Evolutionary conservation across 2,888 invertebrate genomes (phyloP).

Genomic region (Phytoseiulus persimilis): DNA sequence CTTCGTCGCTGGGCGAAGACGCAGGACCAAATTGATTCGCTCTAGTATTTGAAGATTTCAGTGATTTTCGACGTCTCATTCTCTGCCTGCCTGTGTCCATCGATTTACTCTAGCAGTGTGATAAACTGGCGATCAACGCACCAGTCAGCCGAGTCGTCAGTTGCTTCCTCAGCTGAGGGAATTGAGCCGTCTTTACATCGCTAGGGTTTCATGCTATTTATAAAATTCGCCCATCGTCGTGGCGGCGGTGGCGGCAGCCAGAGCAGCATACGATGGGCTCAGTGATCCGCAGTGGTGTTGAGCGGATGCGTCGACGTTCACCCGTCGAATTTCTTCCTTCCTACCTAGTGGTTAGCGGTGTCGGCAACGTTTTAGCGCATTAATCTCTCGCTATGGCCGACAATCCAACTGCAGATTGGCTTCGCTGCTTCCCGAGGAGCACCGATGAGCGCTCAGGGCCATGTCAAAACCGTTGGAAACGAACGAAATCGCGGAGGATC

Average conservation of each 20-base stretch:
- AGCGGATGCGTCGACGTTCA: background rate
- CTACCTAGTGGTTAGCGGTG: slow-evolving; percentile 5
- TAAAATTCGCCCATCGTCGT: background rate
- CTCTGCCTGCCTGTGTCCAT: background rate
- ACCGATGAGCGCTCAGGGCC: background rate
- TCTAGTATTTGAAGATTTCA: background rate
- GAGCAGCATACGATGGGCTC: background rate
- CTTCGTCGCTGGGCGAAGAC: background rate
- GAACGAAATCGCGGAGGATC: no score
- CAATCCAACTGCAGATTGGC: background rate
- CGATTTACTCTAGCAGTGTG: background rate
- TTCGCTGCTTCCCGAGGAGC: background rate
- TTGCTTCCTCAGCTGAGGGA: background rate
- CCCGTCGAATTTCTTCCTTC: background rate
- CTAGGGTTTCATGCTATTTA: background rate
- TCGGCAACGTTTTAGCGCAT: background rate
- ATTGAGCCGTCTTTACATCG: background rate
- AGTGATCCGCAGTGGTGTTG: background rate
- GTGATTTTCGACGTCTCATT: background rate
- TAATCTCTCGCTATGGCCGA: background rate
- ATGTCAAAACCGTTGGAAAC: background rate
- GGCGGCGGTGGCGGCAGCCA: background rate
- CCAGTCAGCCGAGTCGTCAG: background rate
- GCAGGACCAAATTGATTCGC: background rate
- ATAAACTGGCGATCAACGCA: background rate